Evolutionary conservation across 1,140 invertebrate genomes (phyloP), one percentile per base, ranked within the genome.

Genomic region (Megathymus violae): DNA sequence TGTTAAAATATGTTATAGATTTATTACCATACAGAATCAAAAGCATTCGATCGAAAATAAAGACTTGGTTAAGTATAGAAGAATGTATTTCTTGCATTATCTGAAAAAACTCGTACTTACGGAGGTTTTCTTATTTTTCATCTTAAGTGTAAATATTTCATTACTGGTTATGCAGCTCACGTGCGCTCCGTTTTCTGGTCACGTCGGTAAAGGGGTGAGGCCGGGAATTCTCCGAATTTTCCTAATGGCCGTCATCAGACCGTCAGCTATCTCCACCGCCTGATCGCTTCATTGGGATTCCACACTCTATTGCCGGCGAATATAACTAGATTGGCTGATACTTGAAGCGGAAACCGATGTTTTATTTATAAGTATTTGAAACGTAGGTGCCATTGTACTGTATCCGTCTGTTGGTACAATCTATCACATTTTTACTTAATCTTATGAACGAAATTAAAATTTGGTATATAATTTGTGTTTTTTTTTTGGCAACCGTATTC

Each of bases 141-240:
- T 22, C 19, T 19, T 22, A 31, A 43, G 51, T 56, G 38, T 56
- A 56, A 56, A 56, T 56, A 40, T 56, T 22, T 56, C 38, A 56
- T 56, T 56, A 56, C 51, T 43, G 51, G 51, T 56, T 56, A 56
- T 56, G 40, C 38, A 9, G 46, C 46, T 48, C 46, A 48, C 46
- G 40, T 40, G 40, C 19, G 40, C 22, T 27, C 13, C 22, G 51
- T 27, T 56, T 69, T 64, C 76, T 48, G 65, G 72, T 82, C 82
- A 85, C 82, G 82, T 80, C 43, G 48, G 52, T 52, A 75, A 78
- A 82, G 75, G 82, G 78, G 73, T 76, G 67, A 77, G 71, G 71
- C 64, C 67, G 76, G 69, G 74, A 82, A 81, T 79, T 76, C 70
- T 56, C 59, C 69, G 69, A 79, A 76, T 79, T 82, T 78, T 69